phyloP scores from a whole-genome alignment of 2,797 vertebrate genomes.

The Pampus argenteus region DNA sequence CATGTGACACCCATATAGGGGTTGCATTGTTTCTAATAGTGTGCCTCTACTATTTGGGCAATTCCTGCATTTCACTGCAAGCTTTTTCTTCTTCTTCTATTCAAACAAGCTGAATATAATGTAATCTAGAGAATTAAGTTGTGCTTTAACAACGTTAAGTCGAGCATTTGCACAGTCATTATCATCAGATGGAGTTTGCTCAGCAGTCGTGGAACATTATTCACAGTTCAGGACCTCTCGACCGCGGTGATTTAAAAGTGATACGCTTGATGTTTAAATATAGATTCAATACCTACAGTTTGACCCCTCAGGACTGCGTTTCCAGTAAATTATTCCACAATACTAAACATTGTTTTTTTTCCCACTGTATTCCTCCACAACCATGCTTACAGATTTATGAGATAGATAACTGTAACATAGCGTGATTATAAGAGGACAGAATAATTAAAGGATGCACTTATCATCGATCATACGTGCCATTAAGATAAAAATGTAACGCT shows the following conservation, averaged over 20 bases:
- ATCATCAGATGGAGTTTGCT: background rate
- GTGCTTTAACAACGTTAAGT: too few relatives aligned
- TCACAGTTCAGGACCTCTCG: background rate
- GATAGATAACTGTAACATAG: slow-evolving; percentile 37
- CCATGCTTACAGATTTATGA: slow-evolving; percentile 55
- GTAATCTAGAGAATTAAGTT: too few relatives aligned
- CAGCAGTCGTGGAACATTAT: background rate
- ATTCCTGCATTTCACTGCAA: background rate
- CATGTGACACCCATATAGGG: slow-evolving; percentile 1
- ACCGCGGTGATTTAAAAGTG: background rate
- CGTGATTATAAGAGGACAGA: slow-evolving; percentile 62
- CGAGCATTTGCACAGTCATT: background rate
- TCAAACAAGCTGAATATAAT: background rate
- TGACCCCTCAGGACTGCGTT: slow-evolving; percentile 3
- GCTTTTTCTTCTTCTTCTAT: background rate
- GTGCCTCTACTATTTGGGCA: background rate
- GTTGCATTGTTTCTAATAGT: background rate
- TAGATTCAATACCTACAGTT: slow-evolving; percentile 18
- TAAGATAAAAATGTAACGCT: slow-evolving; percentile 46
- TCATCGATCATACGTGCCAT: slow-evolving; percentile 57
- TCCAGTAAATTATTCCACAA: slow-evolving; percentile 17
- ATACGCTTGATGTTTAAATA: background rate
- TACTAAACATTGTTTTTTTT: background rate
- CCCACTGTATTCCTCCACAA: slow-evolving; percentile 21
- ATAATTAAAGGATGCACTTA: slow-evolving; percentile 67